Percentiles rank a stretch among this genome's conserved stretches.
Conservation (phyloP, 2,113 vertebrate genomes). For the Illadopsis cleaveri region DNA sequence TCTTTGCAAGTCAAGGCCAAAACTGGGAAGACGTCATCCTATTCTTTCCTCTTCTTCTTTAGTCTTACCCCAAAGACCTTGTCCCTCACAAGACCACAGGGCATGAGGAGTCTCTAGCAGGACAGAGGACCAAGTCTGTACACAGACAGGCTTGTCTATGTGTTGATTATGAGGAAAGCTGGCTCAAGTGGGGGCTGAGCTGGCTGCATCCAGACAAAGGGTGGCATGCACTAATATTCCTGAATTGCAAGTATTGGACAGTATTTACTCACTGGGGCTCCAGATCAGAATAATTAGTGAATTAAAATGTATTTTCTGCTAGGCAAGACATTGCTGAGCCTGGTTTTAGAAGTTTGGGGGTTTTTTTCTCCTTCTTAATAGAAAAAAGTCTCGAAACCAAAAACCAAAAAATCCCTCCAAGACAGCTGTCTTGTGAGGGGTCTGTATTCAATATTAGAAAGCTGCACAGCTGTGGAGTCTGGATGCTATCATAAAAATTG, state of each 20-base stretch:
- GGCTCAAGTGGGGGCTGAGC: background rate
- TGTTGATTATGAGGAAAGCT: background rate
- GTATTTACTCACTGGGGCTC: background rate
- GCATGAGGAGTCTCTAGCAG: background rate
- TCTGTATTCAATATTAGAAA: conserved; percentile 55
- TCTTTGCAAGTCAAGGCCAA: background rate
- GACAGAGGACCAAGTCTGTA: background rate
- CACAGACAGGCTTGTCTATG: background rate
- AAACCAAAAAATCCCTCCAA: background rate
- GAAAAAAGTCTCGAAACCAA: background rate
- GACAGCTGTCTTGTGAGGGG: conserved; percentile 60
- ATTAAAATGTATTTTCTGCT: conserved; percentile 43
- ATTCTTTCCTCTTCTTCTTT: background rate
- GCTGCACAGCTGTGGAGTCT: conserved; percentile 68
- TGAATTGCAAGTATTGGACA: background rate
- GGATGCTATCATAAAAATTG: conserved; percentile 59
- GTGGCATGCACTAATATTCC: background rate
- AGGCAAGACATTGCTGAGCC: background rate
- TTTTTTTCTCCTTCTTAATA: conserved; percentile 22
- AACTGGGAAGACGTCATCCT: background rate
- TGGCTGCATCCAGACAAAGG: background rate
- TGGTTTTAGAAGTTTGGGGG: background rate
- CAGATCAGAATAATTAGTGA: conserved; percentile 16
- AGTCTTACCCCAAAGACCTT: background rate
- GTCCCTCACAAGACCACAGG: background rate